Evolutionary conservation across 2,888 invertebrate species (phyloP).

Genomic region (Lasioglossum villosulum): DNA sequence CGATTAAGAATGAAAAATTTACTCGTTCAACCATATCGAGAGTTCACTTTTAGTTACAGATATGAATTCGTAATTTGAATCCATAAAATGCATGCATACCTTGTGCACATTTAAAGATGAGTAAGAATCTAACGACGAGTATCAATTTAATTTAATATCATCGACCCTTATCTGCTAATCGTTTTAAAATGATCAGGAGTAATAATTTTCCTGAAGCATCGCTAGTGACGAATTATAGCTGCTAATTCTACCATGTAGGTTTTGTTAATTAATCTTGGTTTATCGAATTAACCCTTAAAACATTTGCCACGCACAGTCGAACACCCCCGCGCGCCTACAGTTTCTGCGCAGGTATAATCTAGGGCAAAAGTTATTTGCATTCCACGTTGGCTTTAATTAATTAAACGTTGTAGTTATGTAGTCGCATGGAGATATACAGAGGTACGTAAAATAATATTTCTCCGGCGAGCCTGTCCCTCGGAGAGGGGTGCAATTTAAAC

Average conservation of each 20-base stretch:
- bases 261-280: neutral
- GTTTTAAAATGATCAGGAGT: neutral
- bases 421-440: neutral
- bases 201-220: neutral
- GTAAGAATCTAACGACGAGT: neutral
- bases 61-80: too few relatives aligned
- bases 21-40: too few relatives aligned
- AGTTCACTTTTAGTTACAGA: too few relatives aligned
- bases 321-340: neutral
- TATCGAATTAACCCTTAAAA: neutral
- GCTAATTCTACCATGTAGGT: neutral
- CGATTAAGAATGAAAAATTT: too few relatives aligned
- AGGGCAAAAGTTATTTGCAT: neutral
- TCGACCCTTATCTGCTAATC: neutral
- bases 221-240: neutral
- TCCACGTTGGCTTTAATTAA: conserved; percentile 8
- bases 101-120: too few relatives aligned
- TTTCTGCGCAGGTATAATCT: neutral
- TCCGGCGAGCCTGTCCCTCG: neutral
- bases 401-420: neutral
- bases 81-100: too few relatives aligned
- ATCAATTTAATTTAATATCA: too few relatives aligned
- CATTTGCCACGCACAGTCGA: neutral
- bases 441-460: neutral
- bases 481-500: neutral